Evolutionary conservation across 64 coral and sea anemone genomes (phyloP).

Genomic region (Stylophora pistillata): DNA sequence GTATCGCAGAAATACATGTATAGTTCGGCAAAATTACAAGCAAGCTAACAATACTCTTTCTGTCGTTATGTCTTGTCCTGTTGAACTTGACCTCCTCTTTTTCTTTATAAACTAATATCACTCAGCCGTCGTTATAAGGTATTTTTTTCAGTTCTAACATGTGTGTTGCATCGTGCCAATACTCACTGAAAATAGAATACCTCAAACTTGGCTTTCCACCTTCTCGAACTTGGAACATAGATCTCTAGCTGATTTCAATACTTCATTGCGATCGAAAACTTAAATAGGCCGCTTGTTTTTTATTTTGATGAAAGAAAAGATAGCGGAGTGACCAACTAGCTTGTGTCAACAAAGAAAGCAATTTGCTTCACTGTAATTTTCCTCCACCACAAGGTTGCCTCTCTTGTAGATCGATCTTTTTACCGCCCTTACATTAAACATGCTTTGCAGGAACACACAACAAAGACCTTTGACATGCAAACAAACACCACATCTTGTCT

Average conservation of each 20-base stretch:
- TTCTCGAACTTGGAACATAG: no score
- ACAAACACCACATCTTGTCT: constrained; percentile 9
- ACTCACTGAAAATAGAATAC: no score
- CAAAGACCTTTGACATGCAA: constrained; percentile 18
- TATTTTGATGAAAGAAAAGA: background rate
- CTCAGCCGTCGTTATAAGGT: no score
- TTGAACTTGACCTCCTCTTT: no score
- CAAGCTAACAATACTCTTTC: no score
- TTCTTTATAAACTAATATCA: no score
- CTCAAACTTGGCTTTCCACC: no score
- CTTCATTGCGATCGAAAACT: background rate
- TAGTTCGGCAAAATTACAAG: background rate
- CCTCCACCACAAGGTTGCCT: background rate
- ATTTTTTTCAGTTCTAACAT: no score
- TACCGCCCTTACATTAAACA: background rate
- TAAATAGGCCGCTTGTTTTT: background rate
- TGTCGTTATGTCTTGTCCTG: no score
- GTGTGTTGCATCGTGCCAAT: no score
- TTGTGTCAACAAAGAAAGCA: constrained; percentile 1
- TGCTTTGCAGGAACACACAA: background rate
- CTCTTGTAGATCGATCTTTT: background rate
- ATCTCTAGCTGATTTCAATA: no score
- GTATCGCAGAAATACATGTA: background rate
- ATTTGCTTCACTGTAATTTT: background rate
- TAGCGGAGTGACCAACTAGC: background rate